phyloP scores from a whole-genome alignment of 2,797 vertebrate genomes.

The Numenius phaeopus region DNA sequence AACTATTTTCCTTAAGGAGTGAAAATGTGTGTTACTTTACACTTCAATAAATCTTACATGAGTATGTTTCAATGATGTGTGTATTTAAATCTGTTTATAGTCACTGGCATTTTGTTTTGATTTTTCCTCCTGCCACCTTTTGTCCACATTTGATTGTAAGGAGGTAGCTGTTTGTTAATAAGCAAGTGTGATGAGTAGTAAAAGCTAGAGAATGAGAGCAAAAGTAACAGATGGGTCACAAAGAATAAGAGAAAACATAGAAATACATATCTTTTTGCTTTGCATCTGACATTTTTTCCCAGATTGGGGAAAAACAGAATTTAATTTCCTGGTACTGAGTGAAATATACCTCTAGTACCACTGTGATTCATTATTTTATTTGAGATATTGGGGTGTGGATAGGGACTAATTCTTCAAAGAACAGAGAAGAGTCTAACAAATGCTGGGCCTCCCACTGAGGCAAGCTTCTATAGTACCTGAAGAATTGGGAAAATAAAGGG shows the following conservation, averaged over 20 bases:
- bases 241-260: neutral
- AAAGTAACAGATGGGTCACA: neutral
- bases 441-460: neutral
- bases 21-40: neutral
- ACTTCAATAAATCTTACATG: constrained; percentile 17
- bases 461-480: neutral
- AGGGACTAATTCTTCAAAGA: neutral
- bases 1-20: neutral
- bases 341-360: neutral
- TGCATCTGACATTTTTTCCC: neutral
- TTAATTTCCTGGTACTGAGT: neutral
- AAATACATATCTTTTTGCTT: neutral
- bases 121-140: neutral
- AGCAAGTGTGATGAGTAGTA: neutral
- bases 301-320: neutral
- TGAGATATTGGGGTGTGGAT: neutral
- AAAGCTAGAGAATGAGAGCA: neutral
- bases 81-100: constrained; percentile 10
- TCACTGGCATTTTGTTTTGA: constrained; percentile 26
- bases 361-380: neutral
- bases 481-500: rapidly evolving
- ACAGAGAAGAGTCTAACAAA: neutral
- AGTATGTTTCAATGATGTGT: neutral
- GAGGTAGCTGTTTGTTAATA: neutral
- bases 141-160: neutral